Conservation (phyloP, 53 echinoderm and acorn worm species). For the Crossaster papposus region DNA sequence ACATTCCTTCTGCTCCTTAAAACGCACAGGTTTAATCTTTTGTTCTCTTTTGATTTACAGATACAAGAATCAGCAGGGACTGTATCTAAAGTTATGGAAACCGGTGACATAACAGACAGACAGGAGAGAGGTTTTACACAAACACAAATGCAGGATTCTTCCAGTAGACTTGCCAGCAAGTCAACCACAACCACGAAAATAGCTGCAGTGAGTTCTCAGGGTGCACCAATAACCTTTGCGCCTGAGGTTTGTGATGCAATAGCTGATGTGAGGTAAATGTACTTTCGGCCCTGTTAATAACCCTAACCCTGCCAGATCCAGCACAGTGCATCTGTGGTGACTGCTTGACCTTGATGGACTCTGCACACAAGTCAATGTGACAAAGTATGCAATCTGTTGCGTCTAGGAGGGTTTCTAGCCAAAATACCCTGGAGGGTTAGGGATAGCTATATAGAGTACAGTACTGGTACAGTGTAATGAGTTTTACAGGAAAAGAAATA, state of each 20-base stretch:
- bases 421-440: too few relatives aligned
- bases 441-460: too few relatives aligned
- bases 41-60: background rate
- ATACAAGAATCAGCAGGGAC: conserved; percentile 42
- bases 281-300: background rate
- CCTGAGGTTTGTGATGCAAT: conserved; percentile 32
- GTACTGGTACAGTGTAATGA: too few relatives aligned
- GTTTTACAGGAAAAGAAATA: too few relatives aligned
- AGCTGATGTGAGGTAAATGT: conserved; percentile 22
- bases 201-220: conserved; percentile 31
- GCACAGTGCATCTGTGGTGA: too few relatives aligned
- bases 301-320: too few relatives aligned
- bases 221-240: conserved; percentile 26
- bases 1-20: background rate
- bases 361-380: too few relatives aligned
- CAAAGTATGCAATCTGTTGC: too few relatives aligned
- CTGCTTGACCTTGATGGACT: too few relatives aligned
- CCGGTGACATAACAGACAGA: conserved; percentile 33
- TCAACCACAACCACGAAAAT: conserved; percentile 32
- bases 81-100: conserved; percentile 41
- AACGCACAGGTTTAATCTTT: background rate
- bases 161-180: conserved; percentile 1
- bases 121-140: conserved; percentile 57
- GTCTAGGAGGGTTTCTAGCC: too few relatives aligned
- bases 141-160: conserved; percentile 18